phyloP scores from a whole-genome alignment of 30 jellyfish, hydroid and myxozoan genomes.

The Pseudorhiza aurosa region DNA sequence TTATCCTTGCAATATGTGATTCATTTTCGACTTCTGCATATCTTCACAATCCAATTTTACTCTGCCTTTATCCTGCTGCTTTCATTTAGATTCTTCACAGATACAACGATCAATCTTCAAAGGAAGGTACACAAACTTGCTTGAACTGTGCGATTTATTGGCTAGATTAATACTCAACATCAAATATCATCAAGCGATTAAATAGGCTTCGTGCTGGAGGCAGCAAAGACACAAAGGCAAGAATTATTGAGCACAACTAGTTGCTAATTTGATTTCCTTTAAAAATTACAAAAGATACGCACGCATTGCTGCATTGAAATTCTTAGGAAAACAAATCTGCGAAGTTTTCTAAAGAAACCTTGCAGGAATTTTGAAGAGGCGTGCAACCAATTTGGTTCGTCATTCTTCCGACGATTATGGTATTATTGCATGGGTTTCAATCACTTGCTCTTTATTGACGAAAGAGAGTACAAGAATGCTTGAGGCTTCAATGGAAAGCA shows the following conservation, averaged over 20 bases:
- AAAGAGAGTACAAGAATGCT: slow-evolving; percentile 9
- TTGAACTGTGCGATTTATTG: too few species aligned
- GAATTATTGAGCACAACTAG: slow-evolving; percentile 9
- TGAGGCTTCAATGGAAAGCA: slow-evolving; percentile 9
- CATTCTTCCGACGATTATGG: slow-evolving; percentile 12
- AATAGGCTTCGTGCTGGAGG: too few species aligned
- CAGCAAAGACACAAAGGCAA: not conserved
- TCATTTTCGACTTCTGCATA: too few species aligned
- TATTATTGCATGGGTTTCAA: not conserved
- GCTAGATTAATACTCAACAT: too few species aligned
- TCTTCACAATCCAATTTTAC: too few species aligned
- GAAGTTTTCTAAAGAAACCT: not conserved
- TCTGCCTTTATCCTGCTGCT: too few species aligned
- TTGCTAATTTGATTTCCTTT: slow-evolving; percentile 25
- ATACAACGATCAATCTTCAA: too few species aligned
- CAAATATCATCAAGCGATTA: too few species aligned
- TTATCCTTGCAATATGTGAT: too few species aligned
- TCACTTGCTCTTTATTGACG: not conserved
- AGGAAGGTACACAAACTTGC: too few species aligned
- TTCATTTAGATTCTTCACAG: too few species aligned
- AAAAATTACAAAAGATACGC: not conserved
- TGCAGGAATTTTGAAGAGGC: not conserved
- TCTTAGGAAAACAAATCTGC: not conserved
- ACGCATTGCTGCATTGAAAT: not conserved
- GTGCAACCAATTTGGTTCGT: not conserved